Percentiles rank a stretch among this genome's conserved stretches.
Evolutionary conservation across 2,113 vertebrate species (phyloP).

Genomic region (Redunca redunca): DNA sequence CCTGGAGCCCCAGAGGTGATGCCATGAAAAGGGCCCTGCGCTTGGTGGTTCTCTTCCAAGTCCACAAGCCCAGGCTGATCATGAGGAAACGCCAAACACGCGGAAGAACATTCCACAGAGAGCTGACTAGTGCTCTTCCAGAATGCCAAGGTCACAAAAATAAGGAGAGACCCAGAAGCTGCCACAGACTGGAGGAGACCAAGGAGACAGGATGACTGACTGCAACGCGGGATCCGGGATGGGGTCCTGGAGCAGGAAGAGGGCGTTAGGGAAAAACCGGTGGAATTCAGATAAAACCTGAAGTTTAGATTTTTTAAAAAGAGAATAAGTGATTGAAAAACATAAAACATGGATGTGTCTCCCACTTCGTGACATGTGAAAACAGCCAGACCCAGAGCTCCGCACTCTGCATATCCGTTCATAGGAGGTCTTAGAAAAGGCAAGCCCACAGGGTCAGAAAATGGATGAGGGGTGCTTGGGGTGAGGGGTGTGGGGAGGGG

Average conservation of each 20-base stretch:
- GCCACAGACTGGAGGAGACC: neutral
- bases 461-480: neutral
- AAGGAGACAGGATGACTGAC: neutral
- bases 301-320: neutral
- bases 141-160: neutral
- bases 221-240: fast-evolving
- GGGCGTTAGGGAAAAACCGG: neutral
- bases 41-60: no score
- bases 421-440: neutral
- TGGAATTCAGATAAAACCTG: neutral
- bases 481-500: neutral
- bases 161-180: neutral
- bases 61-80: neutral
- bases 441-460: neutral
- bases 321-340: neutral
- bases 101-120: neutral
- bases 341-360: fast-evolving
- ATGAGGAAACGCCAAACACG: neutral
- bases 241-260: neutral
- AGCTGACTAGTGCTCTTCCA: neutral
- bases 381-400: neutral
- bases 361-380: fast-evolving
- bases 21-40: neutral
- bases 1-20: fast-evolving
- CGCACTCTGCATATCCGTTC: fast-evolving